Conservation (phyloP, 2,113 vertebrate species). For the Sturnira hondurensis region DNA sequence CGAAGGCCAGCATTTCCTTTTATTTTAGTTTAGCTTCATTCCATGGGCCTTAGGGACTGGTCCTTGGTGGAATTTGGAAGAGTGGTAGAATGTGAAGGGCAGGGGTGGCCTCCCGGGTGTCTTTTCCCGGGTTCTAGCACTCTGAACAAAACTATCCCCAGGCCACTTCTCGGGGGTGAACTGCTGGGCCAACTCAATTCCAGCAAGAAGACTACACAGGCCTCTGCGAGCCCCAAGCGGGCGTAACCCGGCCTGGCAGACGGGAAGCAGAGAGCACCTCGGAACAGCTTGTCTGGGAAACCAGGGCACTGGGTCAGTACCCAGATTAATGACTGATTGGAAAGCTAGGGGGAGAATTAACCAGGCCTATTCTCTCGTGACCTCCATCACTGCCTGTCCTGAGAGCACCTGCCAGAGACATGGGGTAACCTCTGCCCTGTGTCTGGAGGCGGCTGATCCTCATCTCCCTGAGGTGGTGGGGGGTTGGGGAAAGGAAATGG, state of each 20-base stretch:
- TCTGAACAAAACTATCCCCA: background rate
- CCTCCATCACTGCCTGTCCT: background rate
- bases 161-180: background rate
- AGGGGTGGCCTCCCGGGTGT: background rate
- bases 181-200: background rate
- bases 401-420: background rate
- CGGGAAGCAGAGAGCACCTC: background rate
- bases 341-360: background rate
- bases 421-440: background rate
- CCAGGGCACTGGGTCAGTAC: conserved; percentile 39
- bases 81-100: background rate
- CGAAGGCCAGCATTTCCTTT: background rate
- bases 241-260: conserved; percentile 41
- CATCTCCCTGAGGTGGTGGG: background rate
- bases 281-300: conserved; percentile 46
- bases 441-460: background rate
- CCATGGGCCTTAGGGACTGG: background rate
- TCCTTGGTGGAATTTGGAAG: background rate
- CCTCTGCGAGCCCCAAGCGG: background rate
- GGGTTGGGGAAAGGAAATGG: no score
- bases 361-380: background rate
- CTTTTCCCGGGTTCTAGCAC: background rate
- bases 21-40: background rate
- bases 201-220: background rate
- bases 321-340: conserved; percentile 30